A percentile compares a stretch with the other conserved stretches of the same genome.
Conservation (phyloP, 2,113 vertebrate species). For the Bungarus multicinctus region DNA sequence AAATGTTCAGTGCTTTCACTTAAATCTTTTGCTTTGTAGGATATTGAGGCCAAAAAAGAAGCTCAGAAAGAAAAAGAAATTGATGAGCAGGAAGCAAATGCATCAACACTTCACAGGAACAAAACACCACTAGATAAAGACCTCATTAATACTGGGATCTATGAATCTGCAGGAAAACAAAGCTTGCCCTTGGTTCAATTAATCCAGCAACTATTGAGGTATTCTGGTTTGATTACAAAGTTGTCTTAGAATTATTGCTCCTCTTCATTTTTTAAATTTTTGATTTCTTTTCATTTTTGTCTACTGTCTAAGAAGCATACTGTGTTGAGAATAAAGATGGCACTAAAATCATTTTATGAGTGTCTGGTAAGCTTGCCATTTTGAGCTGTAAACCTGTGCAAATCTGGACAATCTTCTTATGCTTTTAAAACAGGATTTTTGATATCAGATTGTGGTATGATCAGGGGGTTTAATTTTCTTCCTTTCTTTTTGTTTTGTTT, state of each 20-base stretch:
- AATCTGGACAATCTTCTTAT: neutral
- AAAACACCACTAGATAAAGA: conserved; percentile 94
- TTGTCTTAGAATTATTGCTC: neutral
- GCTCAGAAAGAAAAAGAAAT: conserved; percentile 99
- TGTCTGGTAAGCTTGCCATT: neutral
- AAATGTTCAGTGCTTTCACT: conserved; percentile 8
- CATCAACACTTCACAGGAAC: conserved; percentile 88
- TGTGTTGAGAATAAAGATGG: neutral
- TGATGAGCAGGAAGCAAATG: conserved; percentile 95
- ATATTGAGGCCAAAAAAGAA: conserved; percentile 98
- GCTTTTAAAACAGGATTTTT: neutral
- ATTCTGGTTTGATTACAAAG: neutral
- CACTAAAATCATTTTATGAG: neutral
- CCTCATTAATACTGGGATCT: conserved; percentile 96
- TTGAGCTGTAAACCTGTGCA: neutral
- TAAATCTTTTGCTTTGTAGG: conserved; percentile 69
- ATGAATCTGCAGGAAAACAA: conserved; percentile 92
- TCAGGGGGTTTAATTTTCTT: neutral
- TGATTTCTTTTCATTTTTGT: neutral
- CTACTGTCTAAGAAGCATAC: neutral
- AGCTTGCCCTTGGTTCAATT: conserved; percentile 94
- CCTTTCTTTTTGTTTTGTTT: neutral
- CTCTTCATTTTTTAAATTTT: neutral
- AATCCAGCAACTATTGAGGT: conserved; percentile 95
- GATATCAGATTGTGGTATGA: neutral